These are phyloP conservation scores for Synchiropus splendidus DNA, from an alignment of 2,113 vertebrate species.

Conservation along the genomic window DNA sequence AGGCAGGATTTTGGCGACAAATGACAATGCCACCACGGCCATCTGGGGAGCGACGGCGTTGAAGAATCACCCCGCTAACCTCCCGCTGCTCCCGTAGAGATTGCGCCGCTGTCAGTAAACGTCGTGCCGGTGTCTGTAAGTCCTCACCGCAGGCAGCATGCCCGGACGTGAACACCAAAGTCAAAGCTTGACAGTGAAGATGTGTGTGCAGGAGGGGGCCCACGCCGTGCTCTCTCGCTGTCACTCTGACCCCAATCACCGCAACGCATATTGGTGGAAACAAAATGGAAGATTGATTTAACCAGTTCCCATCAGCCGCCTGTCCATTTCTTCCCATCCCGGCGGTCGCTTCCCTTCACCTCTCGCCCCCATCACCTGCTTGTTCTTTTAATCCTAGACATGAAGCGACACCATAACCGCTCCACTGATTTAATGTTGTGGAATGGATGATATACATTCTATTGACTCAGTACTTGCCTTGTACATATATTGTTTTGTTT, in stretches of 20 bases:
- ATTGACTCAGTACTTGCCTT: too few species aligned
- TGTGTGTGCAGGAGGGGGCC: slow-evolving; percentile 17
- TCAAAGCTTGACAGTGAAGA: slow-evolving; percentile 7
- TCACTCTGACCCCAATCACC: slow-evolving; percentile 63
- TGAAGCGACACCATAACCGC: too few species aligned
- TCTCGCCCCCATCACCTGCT: slow-evolving; percentile 10
- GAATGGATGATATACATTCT: too few species aligned
- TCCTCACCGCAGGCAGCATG: slow-evolving; percentile 17
- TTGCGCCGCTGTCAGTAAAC: slow-evolving; percentile 28
- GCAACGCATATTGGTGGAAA: slow-evolving; percentile 39
- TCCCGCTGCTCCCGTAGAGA: slow-evolving; percentile 35
- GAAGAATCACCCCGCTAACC: slow-evolving; percentile 49
- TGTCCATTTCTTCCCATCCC: slow-evolving; percentile 38
- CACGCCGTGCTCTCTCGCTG: too few species aligned
- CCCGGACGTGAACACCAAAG: slow-evolving; percentile 10
- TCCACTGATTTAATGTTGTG: too few species aligned
- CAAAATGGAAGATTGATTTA: slow-evolving; percentile 55
- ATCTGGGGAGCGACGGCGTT: slow-evolving; percentile 54
- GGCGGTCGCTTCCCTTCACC: slow-evolving; percentile 17
- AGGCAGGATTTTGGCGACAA: slow-evolving; percentile 32
- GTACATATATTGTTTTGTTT: too few species aligned
- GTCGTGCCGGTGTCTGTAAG: slow-evolving; percentile 22
- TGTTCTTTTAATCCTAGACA: slow-evolving; percentile 16
- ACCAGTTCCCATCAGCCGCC: slow-evolving; percentile 31
- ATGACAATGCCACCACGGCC: slow-evolving; percentile 34